Evolutionary conservation across 2,797 vertebrate species (phyloP), one percentile per base, ranked within the genome.

Genomic region (Oreochromis mossambicus): DNA sequence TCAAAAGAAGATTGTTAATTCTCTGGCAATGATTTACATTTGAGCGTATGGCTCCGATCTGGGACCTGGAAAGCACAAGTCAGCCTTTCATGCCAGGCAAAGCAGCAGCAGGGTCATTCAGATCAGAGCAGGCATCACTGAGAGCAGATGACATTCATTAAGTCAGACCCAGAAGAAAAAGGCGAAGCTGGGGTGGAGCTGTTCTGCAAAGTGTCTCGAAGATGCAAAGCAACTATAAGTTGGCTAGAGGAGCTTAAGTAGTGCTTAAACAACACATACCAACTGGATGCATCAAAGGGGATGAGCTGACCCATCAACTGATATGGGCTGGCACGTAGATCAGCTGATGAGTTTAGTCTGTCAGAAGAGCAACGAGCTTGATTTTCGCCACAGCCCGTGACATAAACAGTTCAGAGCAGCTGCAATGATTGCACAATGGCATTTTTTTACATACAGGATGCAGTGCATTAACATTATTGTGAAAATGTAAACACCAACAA

Each of bases 401-500:
- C 46, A 68, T 68, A 77, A 92, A 88, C 58, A 81, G 55, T 38
- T 24, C 58, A 83, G 73, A 11, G 24, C 56, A 89, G 77, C 12
- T 26, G 50, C 77, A 26, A 6, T 41, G 29, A 84, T 80, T 70
- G 21, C 34, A 78, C 75, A 79, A 87, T 29, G 17, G 3, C n/a
- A 61, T 19, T 75, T 41, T 5, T 46, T 83, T 43, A 36, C 0
- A 80, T 38, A 34, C 48, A 51, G 9, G 24, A 73, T 3, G 15
- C 21, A 86, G 87, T 38, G 21, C 77, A 58, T 83, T 79, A 77
- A 15, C 32, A 66, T 80, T 85, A 90, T 80, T 79, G 1, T 58
- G 26, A 83, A 55, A 68, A 79, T 77, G 43, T 48, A 91, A 92
- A 94, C 84, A 92, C 82, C 82, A 92, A 89, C 89, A 91, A 86